These are phyloP conservation scores for Lutraria lutraria DNA, from an alignment of 2,888 invertebrate genomes.

Conservation along the genomic window DNA sequence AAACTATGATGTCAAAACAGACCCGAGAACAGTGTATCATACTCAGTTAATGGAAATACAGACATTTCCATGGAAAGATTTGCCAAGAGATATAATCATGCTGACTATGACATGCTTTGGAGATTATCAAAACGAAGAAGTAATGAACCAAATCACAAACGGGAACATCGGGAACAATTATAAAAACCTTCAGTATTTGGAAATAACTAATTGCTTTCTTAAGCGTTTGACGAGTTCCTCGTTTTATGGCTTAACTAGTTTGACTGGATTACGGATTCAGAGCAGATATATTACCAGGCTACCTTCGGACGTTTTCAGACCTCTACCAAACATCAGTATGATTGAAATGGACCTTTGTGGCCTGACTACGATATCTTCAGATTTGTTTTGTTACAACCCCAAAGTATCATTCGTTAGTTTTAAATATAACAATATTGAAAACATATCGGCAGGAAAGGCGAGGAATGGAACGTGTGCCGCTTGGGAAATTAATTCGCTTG, in stretches of 20 bases:
- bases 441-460: not conserved
- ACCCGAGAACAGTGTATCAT: too few relatives aligned
- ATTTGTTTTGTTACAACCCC: slow-evolving; percentile 20
- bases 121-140: too few relatives aligned
- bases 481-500: slow-evolving; percentile 26
- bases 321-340: not conserved
- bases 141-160: too few relatives aligned
- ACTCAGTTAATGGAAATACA: too few relatives aligned
- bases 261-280: too few relatives aligned
- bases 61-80: slow-evolving; percentile 8
- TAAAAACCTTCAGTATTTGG: not conserved
- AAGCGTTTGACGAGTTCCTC: not conserved
- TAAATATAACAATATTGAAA: not conserved
- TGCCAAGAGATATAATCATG: not conserved
- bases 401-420: slow-evolving; percentile 21
- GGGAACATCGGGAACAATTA: too few relatives aligned
- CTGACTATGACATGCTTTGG: not conserved
- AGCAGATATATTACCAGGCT: slow-evolving; percentile 1
- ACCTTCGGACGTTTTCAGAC: not conserved
- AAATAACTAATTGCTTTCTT: slow-evolving; percentile 8
- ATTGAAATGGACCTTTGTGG: not conserved
- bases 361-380: not conserved
- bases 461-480: too few relatives aligned
- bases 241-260: too few relatives aligned
- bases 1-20: too few relatives aligned